Percentiles rank a stretch among this genome's conserved stretches.
phyloP scores from a whole-genome alignment of 35 echinoderm and acorn worm genomes.

The Anneissia japonica region DNA sequence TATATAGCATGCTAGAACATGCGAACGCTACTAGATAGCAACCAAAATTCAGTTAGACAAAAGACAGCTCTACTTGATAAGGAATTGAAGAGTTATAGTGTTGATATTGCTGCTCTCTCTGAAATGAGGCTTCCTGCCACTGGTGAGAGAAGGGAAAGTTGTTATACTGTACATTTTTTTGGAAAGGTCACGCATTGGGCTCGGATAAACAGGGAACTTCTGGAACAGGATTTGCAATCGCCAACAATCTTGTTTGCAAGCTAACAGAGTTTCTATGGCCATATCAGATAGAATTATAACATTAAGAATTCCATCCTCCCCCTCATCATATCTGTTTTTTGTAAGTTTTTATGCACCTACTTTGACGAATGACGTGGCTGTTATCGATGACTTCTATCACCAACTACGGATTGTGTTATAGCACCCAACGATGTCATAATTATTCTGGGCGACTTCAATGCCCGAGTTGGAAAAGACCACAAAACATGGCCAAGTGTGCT shows the following conservation, averaged over 20 bases:
- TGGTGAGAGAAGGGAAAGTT: neutral
- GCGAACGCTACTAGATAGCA: neutral
- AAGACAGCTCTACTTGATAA: neutral
- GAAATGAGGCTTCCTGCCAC: neutral
- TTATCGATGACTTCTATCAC: constrained; percentile 18
- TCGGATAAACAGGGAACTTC: neutral
- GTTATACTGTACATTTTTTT: neutral
- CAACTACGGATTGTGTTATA: neutral
- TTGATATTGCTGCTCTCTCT: constrained; percentile 1
- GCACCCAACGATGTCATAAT: neutral
- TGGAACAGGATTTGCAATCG: neutral
- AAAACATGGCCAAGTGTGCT: constrained; percentile 20
- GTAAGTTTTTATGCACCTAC: constrained; percentile 40
- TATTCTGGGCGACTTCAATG: constrained; percentile 27
- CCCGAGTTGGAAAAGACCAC: constrained; percentile 4
- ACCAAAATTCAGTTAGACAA: neutral
- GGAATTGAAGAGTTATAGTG: neutral
- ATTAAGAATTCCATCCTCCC: neutral
- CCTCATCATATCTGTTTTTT: neutral
- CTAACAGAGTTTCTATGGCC: neutral
- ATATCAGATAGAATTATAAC: neutral
- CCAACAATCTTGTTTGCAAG: neutral
- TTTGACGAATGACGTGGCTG: neutral
- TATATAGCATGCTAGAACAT: neutral
- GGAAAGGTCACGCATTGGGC: neutral